Conservation (phyloP, 2,888 invertebrate species). For the Boloria selene region DNA sequence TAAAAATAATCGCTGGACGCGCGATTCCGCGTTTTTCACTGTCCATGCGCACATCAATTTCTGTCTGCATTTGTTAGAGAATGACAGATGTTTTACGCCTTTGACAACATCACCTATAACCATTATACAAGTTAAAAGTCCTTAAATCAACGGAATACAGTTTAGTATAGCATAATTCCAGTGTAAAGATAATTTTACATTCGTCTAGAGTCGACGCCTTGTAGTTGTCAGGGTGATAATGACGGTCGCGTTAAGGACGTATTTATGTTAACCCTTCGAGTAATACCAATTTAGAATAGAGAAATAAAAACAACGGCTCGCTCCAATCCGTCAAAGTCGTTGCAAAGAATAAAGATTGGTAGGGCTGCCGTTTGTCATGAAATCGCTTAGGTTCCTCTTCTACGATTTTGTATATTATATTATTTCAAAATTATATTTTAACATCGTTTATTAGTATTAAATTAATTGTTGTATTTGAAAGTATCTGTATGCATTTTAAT, state of each 20-base stretch:
- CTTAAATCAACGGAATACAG: constrained; percentile 44
- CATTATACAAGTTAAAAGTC: constrained; percentile 35
- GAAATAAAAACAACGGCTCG: constrained; percentile 41
- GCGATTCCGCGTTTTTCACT: constrained; percentile 80
- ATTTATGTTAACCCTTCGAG: constrained; percentile 68
- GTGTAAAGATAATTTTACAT: constrained; percentile 40
- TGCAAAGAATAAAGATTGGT: background rate
- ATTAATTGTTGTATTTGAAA: too few species aligned
- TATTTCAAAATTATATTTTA: too few species aligned
- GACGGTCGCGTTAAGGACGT: constrained; percentile 69
- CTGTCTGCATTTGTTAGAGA: constrained; percentile 78
- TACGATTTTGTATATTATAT: too few species aligned
- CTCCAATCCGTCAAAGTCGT: constrained; percentile 29
- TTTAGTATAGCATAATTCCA: constrained; percentile 41
- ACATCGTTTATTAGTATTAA: too few species aligned
- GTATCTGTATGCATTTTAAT: too few species aligned
- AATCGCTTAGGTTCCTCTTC: too few species aligned
- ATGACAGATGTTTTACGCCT: constrained; percentile 79
- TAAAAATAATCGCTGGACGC: constrained; percentile 70
- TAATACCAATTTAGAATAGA: constrained; percentile 60
- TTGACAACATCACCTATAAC: constrained; percentile 48
- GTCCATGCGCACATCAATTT: constrained; percentile 77
- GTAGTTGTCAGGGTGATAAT: constrained; percentile 68
- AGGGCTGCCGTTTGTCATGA: background rate
- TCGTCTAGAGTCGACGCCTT: constrained; percentile 56